Conservation (phyloP, 2,888 invertebrate species). For the Bhutanitis thaidina region DNA sequence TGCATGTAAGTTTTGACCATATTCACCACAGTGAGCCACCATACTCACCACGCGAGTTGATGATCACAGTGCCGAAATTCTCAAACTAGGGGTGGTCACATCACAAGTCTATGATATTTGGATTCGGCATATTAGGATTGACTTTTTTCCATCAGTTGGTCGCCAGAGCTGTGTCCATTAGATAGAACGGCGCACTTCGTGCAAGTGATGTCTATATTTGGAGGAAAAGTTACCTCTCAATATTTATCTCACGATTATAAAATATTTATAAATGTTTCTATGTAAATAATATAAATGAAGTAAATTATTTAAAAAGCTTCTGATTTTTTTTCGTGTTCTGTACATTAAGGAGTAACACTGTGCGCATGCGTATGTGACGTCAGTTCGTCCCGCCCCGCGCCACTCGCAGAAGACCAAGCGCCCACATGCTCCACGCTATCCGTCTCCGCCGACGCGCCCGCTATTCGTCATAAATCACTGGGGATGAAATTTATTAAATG, state of each 20-base stretch:
- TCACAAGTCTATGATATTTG: too few relatives aligned
- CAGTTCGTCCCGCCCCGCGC: constrained; percentile 49
- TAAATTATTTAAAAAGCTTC: constrained; percentile 27
- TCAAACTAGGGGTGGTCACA: too few relatives aligned
- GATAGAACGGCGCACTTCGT: too few relatives aligned
- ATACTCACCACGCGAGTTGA: too few relatives aligned
- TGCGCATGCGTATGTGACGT: constrained; percentile 73
- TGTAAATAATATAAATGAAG: background rate
- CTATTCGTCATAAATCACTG: constrained; percentile 38
- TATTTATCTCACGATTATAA: background rate
- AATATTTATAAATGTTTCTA: background rate
- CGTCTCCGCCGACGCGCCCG: constrained; percentile 33
- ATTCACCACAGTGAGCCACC: too few relatives aligned
- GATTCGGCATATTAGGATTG: too few relatives aligned
- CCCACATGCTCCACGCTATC: constrained; percentile 30
- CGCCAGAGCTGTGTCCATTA: too few relatives aligned
- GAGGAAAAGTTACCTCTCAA: too few relatives aligned
- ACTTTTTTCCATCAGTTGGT: too few relatives aligned
- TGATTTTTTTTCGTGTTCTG: constrained; percentile 42
- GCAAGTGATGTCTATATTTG: too few relatives aligned
- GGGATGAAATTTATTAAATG: constrained; percentile 33
- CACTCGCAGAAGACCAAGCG: constrained; percentile 28
- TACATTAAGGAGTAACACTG: constrained; percentile 46
- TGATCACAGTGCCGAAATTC: too few relatives aligned
- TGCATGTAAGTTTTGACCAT: too few relatives aligned